These are phyloP conservation scores for Acanthisitta chloris DNA, from an alignment of 2,113 vertebrate genomes.

Conservation along the genomic window DNA sequence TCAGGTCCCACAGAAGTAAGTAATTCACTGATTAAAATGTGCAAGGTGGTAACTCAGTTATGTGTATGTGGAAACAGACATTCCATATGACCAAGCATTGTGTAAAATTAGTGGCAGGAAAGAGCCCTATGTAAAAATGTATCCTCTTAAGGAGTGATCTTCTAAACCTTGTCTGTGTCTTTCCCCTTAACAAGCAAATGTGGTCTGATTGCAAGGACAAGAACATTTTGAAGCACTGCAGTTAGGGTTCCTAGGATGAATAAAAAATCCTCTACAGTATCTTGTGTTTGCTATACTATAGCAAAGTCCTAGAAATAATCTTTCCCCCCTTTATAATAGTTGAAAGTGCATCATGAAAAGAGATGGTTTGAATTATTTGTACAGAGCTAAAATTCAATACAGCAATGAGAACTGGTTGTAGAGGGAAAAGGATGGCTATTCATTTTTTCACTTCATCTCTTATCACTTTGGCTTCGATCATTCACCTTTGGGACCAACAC, in stretches of 20 bases:
- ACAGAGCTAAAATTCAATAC: background rate
- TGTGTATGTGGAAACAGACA: background rate
- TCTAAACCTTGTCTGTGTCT: background rate
- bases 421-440: slow-evolving; percentile 5
- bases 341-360: background rate
- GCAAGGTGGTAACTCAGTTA: background rate
- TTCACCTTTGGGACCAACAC: background rate
- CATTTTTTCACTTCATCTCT: slow-evolving; percentile 17
- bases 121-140: background rate
- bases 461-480: slow-evolving; percentile 3
- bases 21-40: background rate
- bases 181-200: background rate
- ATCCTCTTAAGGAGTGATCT: background rate
- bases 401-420: background rate
- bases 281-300: background rate
- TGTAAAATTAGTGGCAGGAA: background rate
- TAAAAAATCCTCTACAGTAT: background rate
- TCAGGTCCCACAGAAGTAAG: background rate
- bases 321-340: background rate
- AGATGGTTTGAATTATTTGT: background rate
- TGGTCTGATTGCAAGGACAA: background rate
- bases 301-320: background rate
- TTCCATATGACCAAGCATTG: background rate
- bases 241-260: background rate
- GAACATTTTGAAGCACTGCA: background rate